These are phyloP conservation scores for Rhingia rostrata DNA, from an alignment of 2,888 invertebrate genomes.

Conservation along the genomic window DNA sequence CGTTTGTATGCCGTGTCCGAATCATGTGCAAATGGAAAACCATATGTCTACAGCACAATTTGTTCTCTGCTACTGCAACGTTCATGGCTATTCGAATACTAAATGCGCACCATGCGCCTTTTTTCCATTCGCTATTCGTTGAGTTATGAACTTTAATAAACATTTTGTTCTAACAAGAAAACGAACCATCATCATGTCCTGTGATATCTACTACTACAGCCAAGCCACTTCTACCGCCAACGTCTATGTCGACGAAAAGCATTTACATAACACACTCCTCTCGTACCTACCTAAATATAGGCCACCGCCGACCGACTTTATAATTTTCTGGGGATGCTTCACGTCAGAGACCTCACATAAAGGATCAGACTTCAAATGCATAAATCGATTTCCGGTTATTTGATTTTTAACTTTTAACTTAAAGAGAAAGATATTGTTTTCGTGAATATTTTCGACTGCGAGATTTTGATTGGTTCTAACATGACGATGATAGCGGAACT, in stretches of 20 bases:
- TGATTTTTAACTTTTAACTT: too few species aligned
- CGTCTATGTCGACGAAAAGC: constrained; percentile 22
- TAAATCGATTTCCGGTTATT: constrained; percentile 67
- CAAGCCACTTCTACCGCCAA: constrained; percentile 36
- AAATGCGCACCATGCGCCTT: constrained; percentile 45
- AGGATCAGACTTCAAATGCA: constrained; percentile 59
- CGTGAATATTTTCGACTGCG: too few species aligned
- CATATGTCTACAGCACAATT: constrained; percentile 65
- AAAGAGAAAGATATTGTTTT: too few species aligned
- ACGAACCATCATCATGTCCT: constrained; percentile 23
- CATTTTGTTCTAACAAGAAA: constrained; percentile 62
- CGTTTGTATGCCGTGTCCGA: constrained; percentile 50
- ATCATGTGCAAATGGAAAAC: constrained; percentile 57
- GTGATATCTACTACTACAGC: constrained; percentile 53
- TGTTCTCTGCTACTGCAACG: constrained; percentile 43
- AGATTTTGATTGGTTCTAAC: too few species aligned
- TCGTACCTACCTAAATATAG: constrained; percentile 52
- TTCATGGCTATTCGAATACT: constrained; percentile 29
- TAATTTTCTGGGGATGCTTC: constrained; percentile 54
- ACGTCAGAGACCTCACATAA: constrained; percentile 58
- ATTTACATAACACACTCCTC: constrained; percentile 52
- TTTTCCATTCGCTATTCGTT: constrained; percentile 57
- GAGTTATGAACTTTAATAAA: constrained; percentile 69
- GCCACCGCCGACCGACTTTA: constrained; percentile 54
- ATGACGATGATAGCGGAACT: too few species aligned